Conservation (phyloP, 2,888 invertebrate species). For the Andrena chrysosceles region DNA sequence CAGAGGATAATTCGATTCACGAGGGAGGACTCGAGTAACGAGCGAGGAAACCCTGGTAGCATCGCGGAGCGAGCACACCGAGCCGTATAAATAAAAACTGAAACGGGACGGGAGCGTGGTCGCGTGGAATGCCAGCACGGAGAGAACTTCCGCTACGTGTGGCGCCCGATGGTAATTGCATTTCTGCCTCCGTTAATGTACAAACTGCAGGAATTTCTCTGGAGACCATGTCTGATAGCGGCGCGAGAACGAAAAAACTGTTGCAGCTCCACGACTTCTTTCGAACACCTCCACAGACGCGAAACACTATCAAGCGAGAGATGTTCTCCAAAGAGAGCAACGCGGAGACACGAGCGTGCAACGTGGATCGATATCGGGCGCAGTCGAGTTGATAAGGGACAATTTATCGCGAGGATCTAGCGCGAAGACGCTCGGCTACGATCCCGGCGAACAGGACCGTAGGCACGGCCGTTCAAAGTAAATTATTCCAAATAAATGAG, state of each 20-base stretch:
- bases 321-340: not conserved
- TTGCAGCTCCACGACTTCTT: not conserved
- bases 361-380: slow-evolving; percentile 22
- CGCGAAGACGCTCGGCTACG: slow-evolving; percentile 17
- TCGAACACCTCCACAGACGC: not conserved
- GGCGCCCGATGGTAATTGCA: slow-evolving; percentile 66
- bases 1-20: slow-evolving; percentile 66
- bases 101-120: slow-evolving; percentile 41
- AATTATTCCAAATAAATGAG: slow-evolving; percentile 75
- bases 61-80: slow-evolving; percentile 40
- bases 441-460: slow-evolving; percentile 14
- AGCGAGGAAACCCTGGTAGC: slow-evolving; percentile 52
- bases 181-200: slow-evolving; percentile 46
- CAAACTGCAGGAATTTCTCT: slow-evolving; percentile 59
- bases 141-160: slow-evolving; percentile 44
- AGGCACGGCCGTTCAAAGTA: slow-evolving; percentile 61
- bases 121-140: slow-evolving; percentile 48
- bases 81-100: slow-evolving; percentile 69
- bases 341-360: not conserved
- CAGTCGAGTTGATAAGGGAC: slow-evolving; percentile 24
- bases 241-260: not conserved
- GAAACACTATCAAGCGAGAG: not conserved
- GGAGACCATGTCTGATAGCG: slow-evolving; percentile 29
- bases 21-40: slow-evolving; percentile 57
- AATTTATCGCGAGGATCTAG: slow-evolving; percentile 44